These are phyloP conservation scores for Drosophila obscura DNA, from an alignment of 1,140 invertebrate species.

Conservation along the genomic window DNA sequence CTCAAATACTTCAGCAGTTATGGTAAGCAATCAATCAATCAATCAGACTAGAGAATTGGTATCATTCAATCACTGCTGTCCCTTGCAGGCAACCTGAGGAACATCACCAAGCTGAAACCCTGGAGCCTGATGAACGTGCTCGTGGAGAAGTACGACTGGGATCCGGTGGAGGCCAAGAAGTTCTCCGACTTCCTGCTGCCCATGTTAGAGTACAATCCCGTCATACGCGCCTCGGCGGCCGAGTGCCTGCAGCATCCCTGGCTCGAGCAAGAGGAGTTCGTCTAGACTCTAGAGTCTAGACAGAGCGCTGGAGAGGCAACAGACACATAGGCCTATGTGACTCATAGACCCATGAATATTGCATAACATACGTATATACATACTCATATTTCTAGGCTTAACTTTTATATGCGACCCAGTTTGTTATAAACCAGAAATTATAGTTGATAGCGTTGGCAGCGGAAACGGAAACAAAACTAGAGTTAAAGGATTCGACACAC, in stretches of 20 bases:
- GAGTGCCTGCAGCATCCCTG: constrained; percentile 97
- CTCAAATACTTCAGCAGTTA: constrained; percentile 83
- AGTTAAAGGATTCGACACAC: constrained; percentile 30
- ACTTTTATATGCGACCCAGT: constrained; percentile 58
- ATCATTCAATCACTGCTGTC: not conserved
- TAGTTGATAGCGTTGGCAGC: constrained; percentile 10
- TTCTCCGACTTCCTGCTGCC: constrained; percentile 97
- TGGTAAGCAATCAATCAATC: constrained; percentile 83
- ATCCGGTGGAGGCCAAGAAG: constrained; percentile 91
- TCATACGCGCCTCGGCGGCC: constrained; percentile 94
- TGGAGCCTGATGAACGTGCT: constrained; percentile 97
- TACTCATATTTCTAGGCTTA: constrained; percentile 51
- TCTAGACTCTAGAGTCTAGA: constrained; percentile 32
- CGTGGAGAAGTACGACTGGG: constrained; percentile 98
- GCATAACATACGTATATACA: constrained; percentile 37
- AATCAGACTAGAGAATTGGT: not conserved
- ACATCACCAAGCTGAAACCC: constrained; percentile 96
- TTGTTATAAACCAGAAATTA: constrained; percentile 40
- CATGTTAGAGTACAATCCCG: constrained; percentile 98
- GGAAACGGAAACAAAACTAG: constrained; percentile 18
- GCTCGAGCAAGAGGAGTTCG: constrained; percentile 88
- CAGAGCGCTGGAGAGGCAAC: constrained; percentile 5
- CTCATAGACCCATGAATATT: constrained; percentile 6
- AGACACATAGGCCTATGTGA: not conserved
- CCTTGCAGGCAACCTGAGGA: constrained; percentile 90